Percentiles rank a stretch among this genome's conserved stretches.
Evolutionary conservation across 2,797 vertebrate species (phyloP).

Genomic region (Lithobates pipiens): DNA sequence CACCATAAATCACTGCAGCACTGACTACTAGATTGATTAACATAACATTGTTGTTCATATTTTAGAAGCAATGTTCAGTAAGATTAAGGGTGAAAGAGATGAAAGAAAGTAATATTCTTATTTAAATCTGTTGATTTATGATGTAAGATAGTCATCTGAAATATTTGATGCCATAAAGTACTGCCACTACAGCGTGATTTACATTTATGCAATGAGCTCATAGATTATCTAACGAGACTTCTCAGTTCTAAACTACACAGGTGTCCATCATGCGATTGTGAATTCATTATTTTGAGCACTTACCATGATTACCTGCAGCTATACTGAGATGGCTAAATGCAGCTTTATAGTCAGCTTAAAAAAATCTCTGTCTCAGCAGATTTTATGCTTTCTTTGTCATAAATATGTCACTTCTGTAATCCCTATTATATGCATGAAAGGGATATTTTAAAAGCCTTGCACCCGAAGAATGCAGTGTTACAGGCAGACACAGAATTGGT

Average conservation of each 20-base stretch:
- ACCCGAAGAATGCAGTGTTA: no score
- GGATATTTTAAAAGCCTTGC: no score
- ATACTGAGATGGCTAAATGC: background rate
- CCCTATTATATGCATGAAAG: background rate
- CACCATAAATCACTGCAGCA: background rate
- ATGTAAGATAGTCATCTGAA: background rate
- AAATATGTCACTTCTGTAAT: background rate
- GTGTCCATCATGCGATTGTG: background rate
- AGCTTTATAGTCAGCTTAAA: background rate
- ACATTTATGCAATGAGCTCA: slow-evolving; percentile 4
- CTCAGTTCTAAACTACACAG: background rate
- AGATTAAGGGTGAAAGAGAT: background rate
- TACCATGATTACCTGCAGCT: slow-evolving; percentile 18
- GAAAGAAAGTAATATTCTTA: background rate
- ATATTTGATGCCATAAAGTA: background rate
- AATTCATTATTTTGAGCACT: slow-evolving; percentile 8
- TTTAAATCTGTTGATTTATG: background rate
- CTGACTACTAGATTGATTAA: background rate
- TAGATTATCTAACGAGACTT: background rate
- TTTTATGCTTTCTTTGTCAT: background rate
- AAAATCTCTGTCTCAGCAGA: background rate
- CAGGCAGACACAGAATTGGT: background rate
- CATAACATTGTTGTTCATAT: background rate
- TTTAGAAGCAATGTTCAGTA: background rate
- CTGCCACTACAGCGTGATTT: background rate